Percentiles rank a stretch among this genome's conserved stretches.
Evolutionary conservation across 35 echinoderm and acorn worm genomes (phyloP).

Genomic region (Chiridota heheva): DNA sequence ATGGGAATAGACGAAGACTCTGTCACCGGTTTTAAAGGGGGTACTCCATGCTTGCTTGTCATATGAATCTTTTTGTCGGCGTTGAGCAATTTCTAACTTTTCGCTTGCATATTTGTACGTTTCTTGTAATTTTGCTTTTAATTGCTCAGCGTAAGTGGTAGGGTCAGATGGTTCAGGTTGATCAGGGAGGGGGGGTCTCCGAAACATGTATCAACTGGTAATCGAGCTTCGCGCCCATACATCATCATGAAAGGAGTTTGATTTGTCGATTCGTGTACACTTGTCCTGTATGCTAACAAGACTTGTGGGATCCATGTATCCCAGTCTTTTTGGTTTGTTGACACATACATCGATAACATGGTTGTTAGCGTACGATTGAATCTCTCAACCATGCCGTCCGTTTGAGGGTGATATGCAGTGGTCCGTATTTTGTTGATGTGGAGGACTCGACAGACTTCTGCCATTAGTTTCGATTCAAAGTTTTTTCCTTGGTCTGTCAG

Average conservation of each 20-base stretch:
- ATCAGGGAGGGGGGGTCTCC: no score
- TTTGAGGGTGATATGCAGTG: conserved; percentile 55
- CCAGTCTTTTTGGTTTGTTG: not conserved
- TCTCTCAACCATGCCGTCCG: conserved; percentile 44
- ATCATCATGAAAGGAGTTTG: not conserved
- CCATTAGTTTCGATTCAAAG: conserved; percentile 43
- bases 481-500: conserved; percentile 64
- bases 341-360: conserved; percentile 35
- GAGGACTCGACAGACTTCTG: conserved; percentile 25
- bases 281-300: not conserved
- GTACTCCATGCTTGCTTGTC: no score
- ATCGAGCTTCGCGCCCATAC: not conserved
- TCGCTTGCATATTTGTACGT: no score
- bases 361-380: conserved; percentile 43
- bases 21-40: no score
- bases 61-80: no score
- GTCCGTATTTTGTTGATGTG: conserved; percentile 29
- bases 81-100: no score
- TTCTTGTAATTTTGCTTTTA: no score
- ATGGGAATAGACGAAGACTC: no score
- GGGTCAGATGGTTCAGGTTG: no score
- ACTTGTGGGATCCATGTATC: not conserved
- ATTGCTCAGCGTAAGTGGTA: no score
- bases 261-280: not conserved
- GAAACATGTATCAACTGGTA: no score